phyloP scores from a whole-genome alignment of 2,113 vertebrate species.

The Chamaea fasciata region DNA sequence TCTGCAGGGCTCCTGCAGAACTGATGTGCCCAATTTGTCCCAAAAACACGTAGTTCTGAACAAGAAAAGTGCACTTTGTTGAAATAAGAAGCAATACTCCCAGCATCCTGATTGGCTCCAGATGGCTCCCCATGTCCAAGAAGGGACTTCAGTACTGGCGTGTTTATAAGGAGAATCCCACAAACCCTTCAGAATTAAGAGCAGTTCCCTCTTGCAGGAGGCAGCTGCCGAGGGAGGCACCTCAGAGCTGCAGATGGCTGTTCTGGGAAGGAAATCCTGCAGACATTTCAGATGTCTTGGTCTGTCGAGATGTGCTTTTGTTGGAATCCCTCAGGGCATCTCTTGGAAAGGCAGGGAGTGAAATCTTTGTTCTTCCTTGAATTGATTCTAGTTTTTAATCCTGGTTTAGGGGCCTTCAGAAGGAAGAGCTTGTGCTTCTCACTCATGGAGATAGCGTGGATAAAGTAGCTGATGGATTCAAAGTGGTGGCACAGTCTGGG shows the following conservation, averaged over 20 bases:
- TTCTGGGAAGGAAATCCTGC: neutral
- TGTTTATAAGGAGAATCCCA: neutral
- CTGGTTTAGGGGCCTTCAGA: slow-evolving; percentile 88
- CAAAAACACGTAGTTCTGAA: neutral
- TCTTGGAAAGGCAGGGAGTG: neutral
- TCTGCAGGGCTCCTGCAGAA: neutral
- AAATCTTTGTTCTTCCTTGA: neutral
- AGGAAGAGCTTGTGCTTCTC: slow-evolving; percentile 93
- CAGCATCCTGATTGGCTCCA: neutral
- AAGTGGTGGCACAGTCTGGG: slow-evolving; percentile 94
- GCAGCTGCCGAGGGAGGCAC: neutral
- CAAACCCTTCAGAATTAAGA: too few species aligned
- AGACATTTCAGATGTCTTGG: neutral
- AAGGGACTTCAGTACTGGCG: rapidly evolving
- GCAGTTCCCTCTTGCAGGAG: neutral
- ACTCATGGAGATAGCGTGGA: slow-evolving; percentile 98
- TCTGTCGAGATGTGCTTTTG: rapidly evolving
- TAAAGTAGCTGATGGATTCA: slow-evolving; percentile 98
- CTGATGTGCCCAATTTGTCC: neutral
- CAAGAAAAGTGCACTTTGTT: neutral
- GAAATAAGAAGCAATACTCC: neutral
- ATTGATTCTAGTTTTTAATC: neutral
- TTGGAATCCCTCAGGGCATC: neutral
- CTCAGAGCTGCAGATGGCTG: rapidly evolving
- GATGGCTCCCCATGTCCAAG: neutral